Conservation (phyloP, 2,797 vertebrate species). For the Balearica regulorum region DNA sequence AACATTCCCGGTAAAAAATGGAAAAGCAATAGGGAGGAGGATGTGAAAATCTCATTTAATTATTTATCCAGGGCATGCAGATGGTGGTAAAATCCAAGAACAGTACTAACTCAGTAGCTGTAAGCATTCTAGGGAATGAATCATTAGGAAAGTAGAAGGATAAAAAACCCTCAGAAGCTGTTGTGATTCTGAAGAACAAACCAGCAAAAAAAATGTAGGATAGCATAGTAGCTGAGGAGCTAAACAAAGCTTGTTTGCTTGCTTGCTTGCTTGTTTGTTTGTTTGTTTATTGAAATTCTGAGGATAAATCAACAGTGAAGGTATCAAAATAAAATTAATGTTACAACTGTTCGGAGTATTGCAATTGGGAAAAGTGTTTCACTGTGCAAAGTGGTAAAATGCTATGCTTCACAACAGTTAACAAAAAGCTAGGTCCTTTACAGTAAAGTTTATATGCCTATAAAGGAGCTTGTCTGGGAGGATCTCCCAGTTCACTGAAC, state of each 20-base stretch:
- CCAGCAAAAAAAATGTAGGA: background rate
- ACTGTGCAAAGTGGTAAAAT: background rate
- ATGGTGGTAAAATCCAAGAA: background rate
- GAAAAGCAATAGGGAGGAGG: background rate
- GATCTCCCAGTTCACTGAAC: background rate
- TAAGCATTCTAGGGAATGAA: background rate
- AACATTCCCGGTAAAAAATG: background rate
- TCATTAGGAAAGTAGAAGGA: background rate
- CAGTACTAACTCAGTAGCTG: background rate
- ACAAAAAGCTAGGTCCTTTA: background rate
- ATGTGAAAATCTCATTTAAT: constrained; percentile 43
- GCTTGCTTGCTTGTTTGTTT: background rate
- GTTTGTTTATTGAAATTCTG: background rate
- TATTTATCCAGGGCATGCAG: constrained; percentile 38
- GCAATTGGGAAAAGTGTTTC: background rate
- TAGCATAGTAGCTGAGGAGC: background rate
- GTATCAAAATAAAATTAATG: background rate
- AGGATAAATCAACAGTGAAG: background rate
- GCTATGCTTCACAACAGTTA: background rate
- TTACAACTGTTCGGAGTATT: background rate
- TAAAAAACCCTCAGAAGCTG: background rate
- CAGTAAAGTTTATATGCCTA: background rate
- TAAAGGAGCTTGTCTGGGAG: background rate
- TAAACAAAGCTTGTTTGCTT: background rate
- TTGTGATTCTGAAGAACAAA: background rate